Conservation (phyloP, 2,113 vertebrate species). For the Nettapus auritus region DNA sequence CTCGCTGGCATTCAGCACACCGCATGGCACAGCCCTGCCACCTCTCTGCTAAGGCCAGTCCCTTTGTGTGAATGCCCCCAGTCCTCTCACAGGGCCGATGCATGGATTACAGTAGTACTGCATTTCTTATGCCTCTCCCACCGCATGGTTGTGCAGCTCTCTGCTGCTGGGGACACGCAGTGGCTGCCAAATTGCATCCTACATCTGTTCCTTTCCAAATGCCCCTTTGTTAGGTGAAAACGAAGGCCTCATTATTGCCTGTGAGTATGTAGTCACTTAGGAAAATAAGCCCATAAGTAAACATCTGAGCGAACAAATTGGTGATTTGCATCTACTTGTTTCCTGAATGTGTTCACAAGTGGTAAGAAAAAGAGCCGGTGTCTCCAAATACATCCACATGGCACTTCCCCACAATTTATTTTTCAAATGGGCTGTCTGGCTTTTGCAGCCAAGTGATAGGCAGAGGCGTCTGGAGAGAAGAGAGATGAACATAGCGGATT, state of each 20-base stretch:
- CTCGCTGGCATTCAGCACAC: fast-evolving
- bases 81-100: fast-evolving
- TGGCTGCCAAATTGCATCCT: slow-evolving; percentile 54
- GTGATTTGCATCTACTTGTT: slow-evolving; percentile 62
- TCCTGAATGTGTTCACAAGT: slow-evolving; percentile 16
- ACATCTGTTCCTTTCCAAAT: slow-evolving; percentile 49
- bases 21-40: fast-evolving
- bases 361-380: slow-evolving; percentile 21
- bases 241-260: slow-evolving; percentile 42
- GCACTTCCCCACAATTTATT: not conserved
- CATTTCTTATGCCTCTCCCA: not conserved
- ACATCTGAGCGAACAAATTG: slow-evolving; percentile 60
- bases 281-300: slow-evolving; percentile 59
- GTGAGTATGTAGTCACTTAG: slow-evolving; percentile 50
- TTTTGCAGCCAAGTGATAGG: not conserved
- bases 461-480: not conserved
- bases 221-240: slow-evolving; percentile 37
- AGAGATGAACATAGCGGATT: not conserved
- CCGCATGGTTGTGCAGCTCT: not conserved
- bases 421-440: slow-evolving; percentile 8
- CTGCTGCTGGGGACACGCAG: not conserved
- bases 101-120: not conserved
- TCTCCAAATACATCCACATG: slow-evolving; percentile 40
- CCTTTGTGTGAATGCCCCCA: not conserved
- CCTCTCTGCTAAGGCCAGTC: not conserved